A percentile compares a stretch with the other conserved stretches of the same genome.
Conservation (phyloP, 2,797 vertebrate species). For the Mallotus villosus region DNA sequence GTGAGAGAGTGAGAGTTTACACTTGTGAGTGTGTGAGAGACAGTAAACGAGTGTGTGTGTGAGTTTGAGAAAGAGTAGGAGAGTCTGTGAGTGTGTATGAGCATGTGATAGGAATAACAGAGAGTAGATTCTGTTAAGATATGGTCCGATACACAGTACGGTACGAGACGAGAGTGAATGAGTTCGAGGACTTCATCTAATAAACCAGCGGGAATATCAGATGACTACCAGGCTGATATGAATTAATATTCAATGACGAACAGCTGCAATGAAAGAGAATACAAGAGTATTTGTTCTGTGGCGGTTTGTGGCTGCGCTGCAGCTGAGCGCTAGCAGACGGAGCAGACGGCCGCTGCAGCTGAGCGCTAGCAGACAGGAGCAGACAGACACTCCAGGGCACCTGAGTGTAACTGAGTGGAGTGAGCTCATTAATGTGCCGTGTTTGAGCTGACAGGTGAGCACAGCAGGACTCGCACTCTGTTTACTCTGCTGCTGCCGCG, state of each 20-base stretch:
- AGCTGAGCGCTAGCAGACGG: conserved; percentile 37
- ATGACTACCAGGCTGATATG: neutral
- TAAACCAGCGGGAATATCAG: neutral
- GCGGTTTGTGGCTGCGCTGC: conserved; percentile 31
- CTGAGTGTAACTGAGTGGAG: conserved; percentile 54
- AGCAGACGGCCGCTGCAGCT: conserved; percentile 22
- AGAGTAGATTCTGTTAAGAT: too few species aligned
- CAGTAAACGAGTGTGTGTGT: too few species aligned
- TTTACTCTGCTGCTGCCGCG: neutral
- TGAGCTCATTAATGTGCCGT: conserved; percentile 37
- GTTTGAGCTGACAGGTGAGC: conserved; percentile 22
- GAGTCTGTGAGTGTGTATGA: too few species aligned
- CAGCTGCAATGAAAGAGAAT: neutral
- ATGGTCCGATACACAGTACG: too few species aligned
- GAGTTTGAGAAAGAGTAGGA: too few species aligned
- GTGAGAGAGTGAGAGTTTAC: too few species aligned
- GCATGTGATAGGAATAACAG: too few species aligned
- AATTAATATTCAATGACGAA: neutral
- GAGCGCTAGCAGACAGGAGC: conserved; percentile 38
- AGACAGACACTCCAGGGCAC: conserved; percentile 19
- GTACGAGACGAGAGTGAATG: neutral
- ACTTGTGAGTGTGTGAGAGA: too few species aligned
- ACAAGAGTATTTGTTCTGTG: conserved; percentile 27
- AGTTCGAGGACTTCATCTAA: neutral
- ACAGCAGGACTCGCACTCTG: neutral